Evolutionary conservation across 2,797 vertebrate genomes (phyloP).

Genomic region (Ara ararauna): DNA sequence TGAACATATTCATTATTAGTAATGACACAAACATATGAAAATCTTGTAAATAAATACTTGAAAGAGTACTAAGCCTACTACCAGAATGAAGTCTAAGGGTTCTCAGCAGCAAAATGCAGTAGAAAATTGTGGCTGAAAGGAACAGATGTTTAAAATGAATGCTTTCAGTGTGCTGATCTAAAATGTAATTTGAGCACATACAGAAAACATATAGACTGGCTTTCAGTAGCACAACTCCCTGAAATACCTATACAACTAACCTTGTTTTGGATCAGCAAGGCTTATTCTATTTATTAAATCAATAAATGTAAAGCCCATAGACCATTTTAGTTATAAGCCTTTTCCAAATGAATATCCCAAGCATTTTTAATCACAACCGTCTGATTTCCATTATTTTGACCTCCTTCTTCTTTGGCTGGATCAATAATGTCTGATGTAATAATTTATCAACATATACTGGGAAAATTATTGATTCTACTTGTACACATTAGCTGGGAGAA

Average conservation of each 20-base stretch:
- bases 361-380: constrained; percentile 42
- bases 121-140: constrained; percentile 1
- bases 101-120: neutral
- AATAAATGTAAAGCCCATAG: constrained; percentile 9
- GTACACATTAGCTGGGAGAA: constrained; percentile 1
- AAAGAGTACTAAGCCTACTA: neutral
- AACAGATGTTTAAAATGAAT: constrained; percentile 30
- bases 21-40: neutral
- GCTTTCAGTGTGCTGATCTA: neutral
- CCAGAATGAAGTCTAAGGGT: neutral
- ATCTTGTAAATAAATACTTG: neutral
- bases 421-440: constrained; percentile 68
- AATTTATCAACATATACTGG: constrained; percentile 50
- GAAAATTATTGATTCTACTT: constrained; percentile 60
- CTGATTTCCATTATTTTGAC: constrained; percentile 67
- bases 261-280: constrained; percentile 35
- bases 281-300: constrained; percentile 57
- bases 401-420: constrained; percentile 52
- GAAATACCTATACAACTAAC: constrained; percentile 19
- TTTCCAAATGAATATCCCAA: constrained; percentile 73
- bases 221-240: neutral
- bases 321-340: constrained; percentile 56
- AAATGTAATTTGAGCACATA: neutral
- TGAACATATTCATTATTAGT: neutral
- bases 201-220: neutral